Percentiles rank a stretch among this genome's conserved stretches.
phyloP scores from a whole-genome alignment of 2,888 invertebrate species.

The Rhagonycha lutea region DNA sequence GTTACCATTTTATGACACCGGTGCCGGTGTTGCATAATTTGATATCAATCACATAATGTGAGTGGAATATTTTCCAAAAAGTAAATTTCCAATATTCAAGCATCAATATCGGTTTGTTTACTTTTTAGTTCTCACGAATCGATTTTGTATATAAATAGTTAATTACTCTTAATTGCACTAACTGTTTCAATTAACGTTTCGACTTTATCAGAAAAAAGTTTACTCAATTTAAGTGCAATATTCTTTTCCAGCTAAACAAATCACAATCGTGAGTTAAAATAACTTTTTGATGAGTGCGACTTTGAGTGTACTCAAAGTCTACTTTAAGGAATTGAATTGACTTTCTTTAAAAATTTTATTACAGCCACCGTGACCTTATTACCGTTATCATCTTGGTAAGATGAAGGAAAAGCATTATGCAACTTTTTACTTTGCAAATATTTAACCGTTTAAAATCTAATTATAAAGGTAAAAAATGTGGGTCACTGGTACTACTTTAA shows the following conservation, averaged over 20 bases:
- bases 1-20: neutral
- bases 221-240: neutral
- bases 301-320: conserved; percentile 1
- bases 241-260: neutral
- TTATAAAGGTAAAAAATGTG: neutral
- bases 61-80: neutral
- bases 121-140: neutral
- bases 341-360: conserved; percentile 16
- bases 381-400: conserved; percentile 8
- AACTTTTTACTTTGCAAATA: neutral
- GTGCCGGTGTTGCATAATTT: neutral
- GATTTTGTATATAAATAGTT: neutral
- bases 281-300: neutral
- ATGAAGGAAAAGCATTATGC: conserved; percentile 4
- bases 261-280: neutral
- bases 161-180: neutral
- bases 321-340: neutral
- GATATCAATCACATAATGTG: neutral
- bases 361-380: conserved; percentile 8
- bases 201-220: neutral
- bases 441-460: conserved; percentile 1
- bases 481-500: neutral
- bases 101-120: neutral
- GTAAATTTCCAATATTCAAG: neutral
- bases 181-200: neutral